Evolutionary conservation across 2,797 vertebrate species (phyloP), one percentile per base, ranked within the genome.

Genomic region (Enteromius fasciolatus): DNA sequence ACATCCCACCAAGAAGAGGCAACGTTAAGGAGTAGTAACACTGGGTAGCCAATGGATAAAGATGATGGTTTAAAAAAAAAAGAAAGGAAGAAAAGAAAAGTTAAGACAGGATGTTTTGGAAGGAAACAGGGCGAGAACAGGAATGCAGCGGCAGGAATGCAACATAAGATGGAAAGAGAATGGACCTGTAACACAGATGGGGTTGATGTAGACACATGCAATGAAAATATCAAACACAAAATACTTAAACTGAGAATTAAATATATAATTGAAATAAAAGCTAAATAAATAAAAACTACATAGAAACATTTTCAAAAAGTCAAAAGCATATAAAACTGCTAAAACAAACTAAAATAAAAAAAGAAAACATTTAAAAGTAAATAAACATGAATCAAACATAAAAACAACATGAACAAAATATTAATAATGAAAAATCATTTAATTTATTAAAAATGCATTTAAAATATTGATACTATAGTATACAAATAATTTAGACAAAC

Each of bases 101-200:
- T 52, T 52, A 36, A 54, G 48, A 52, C 41, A 18, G 41, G 68
- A 70, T 25, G 23, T 70, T 18, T 28, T 18, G n/a, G 33, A 54
- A 41, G 73, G 33, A 75, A 75, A 75, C 36, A 36, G 52, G 52
- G 48, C 48, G 14, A 36, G 28, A 39, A 17, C 50, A 75, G 52
- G 73, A 75, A 59, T 31, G 59, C 59, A 28, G 63, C 33, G 61
- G 28, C 61, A 59, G 23, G 54, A 59, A 59, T 74, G 48, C 48
- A 74, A 41, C 73, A 17, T 23, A 41, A 75, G 33, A 57, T 9
- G n/a, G 33, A 59, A 57, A 74, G 20, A 48, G 46, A 52, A 36
- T 39, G 8, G 52, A 17, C 6, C 20, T 74, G 12, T 54, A 36
- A 54, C 54, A 39, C 18, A 20, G 67, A 31, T 6, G 9, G 8